These are phyloP conservation scores for Dyspetes luteomarginatus DNA, from an alignment of 2,888 invertebrate species.

Conservation along the genomic window DNA sequence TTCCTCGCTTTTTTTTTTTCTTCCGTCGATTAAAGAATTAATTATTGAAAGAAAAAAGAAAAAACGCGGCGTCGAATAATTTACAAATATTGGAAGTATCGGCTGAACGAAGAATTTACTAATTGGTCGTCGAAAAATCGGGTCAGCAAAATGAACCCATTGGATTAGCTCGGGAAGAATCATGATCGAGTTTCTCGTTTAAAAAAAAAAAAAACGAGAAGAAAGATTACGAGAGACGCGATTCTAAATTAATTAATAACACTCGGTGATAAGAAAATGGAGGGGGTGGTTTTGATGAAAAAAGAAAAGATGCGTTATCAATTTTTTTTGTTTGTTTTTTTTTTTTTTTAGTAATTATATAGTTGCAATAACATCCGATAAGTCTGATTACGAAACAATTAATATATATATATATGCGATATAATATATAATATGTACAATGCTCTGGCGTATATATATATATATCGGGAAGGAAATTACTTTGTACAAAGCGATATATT, in stretches of 20 bases:
- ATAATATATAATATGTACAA: constrained; percentile 60
- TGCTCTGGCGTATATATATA: constrained; percentile 46
- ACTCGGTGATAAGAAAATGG: constrained; percentile 36
- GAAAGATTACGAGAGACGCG: background rate
- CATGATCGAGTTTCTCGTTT: background rate
- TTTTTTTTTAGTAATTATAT: constrained; percentile 56
- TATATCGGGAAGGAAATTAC: constrained; percentile 52
- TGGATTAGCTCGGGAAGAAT: constrained; percentile 3
- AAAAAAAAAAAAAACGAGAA: background rate
- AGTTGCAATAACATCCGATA: constrained; percentile 66
- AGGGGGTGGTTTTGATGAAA: constrained; percentile 31
- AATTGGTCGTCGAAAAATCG: background rate
- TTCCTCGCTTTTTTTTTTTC: constrained; percentile 15
- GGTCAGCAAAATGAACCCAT: background rate
- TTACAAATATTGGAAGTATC: background rate
- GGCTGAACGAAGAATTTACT: background rate
- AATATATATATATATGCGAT: constrained; percentile 61
- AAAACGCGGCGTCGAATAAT: background rate
- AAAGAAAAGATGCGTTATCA: constrained; percentile 39
- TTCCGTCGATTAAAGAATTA: constrained; percentile 43
- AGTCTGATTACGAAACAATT: constrained; percentile 66
- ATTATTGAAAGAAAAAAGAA: constrained; percentile 8
- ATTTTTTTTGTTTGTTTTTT: constrained; percentile 26
- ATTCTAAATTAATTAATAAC: constrained; percentile 33
- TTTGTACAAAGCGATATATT: constrained; percentile 63